Evolutionary conservation across 1,140 invertebrate species (phyloP).

Genomic region (Meloidogyne exigua): DNA sequence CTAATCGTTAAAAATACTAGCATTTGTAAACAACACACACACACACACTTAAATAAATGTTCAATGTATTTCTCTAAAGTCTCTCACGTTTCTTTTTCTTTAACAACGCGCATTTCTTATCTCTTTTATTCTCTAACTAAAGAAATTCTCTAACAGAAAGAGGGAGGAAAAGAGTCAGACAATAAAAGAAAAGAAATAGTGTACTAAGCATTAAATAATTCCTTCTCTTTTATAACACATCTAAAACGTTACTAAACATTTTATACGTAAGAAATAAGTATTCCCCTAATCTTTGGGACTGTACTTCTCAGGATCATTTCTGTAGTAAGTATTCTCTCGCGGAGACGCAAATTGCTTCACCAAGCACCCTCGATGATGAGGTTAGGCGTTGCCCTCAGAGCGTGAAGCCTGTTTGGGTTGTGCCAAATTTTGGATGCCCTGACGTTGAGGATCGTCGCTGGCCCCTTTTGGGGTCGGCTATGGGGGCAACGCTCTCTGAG

Average conservation of each 20-base stretch:
- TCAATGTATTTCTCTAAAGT: no score
- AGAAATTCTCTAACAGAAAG: no score
- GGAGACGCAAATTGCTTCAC: constrained; percentile 19
- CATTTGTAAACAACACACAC: no score
- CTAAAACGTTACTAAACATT: neutral
- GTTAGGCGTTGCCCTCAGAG: constrained; percentile 19
- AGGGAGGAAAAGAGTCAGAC: neutral
- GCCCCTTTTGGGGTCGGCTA: neutral
- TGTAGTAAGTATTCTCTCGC: constrained; percentile 19
- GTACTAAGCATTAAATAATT: neutral
- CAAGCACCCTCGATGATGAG: constrained; percentile 28
- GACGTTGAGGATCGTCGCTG: neutral
- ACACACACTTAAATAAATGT: no score
- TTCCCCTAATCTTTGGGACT: constrained; percentile 6
- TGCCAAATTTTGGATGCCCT: neutral
- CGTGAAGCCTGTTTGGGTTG: constrained; percentile 14
- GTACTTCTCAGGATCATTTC: constrained; percentile 33
- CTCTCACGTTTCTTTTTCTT: no score
- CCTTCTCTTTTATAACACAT: neutral
- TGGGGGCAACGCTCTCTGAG: constrained; percentile 3
- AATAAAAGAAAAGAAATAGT: neutral
- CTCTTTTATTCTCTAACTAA: no score
- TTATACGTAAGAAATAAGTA: neutral
- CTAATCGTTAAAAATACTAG: neutral
- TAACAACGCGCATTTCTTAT: no score